Evolutionary conservation across 2,888 invertebrate species (phyloP), one percentile per base, ranked within the genome.

Genomic region (Papilio gigon): DNA sequence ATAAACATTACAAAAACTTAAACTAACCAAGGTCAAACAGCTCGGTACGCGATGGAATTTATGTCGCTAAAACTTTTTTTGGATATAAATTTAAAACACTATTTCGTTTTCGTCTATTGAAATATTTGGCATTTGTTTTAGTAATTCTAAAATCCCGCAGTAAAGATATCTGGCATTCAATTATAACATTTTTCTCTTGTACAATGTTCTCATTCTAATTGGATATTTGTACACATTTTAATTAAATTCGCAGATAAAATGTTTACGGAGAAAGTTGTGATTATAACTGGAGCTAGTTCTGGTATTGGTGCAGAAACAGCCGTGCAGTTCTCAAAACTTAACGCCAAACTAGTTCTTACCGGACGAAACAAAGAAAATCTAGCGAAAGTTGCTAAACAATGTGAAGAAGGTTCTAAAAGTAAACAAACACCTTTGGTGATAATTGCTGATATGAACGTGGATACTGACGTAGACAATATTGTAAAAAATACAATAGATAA

Each of bases 261-360:
- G 90, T 94, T 94, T 74, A 84, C 86, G 30, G 88, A 91, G 67
- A 94, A 94, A 89, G 93, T 94, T 9, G 90, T 94, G 5, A 84
- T 95, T 27, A 90, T 95, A 44, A 95, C 94, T 11, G 96, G 96
- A 20, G 95, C 95, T 1, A 95, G 95, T 80, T 95, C 95, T 5
- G 96, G 96, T 0, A 96, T 96, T 71, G 96, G 96, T 17, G 94
- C 94, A 6, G 94, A 94, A 65, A 94, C 95, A 4, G 95, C 96
- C 0, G 67, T 94, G 0, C 93, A 95, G 73, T 95, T 96, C 77
- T 93, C 95, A 0, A 93, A 93, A 78, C 86, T 94, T 5, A 95
- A 94, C 60, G 95, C 95, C 1, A 86, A 84, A 40, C 76, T 96
- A 27, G 93, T 94, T 25, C 93, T 93, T 80, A 95, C 92, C 82